phyloP scores from a whole-genome alignment of 2,888 invertebrate species.

The Nymphalis urticae region DNA sequence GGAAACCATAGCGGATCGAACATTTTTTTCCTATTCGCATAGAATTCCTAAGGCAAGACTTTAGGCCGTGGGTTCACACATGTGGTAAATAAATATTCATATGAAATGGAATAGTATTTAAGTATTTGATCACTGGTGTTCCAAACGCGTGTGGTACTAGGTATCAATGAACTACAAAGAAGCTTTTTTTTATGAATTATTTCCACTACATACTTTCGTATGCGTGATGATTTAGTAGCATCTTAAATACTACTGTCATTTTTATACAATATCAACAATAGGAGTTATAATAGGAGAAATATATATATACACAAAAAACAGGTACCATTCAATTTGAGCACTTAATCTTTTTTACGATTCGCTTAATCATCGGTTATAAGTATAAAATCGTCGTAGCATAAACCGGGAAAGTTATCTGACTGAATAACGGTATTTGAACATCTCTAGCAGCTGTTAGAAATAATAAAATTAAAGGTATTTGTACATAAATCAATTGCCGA shows the following conservation, averaged over 20 bases:
- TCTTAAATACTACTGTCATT: no score
- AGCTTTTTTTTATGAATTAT: neutral
- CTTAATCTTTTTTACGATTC: slow-evolving; percentile 24
- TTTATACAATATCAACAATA: neutral
- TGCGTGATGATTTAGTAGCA: no score
- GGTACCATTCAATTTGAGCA: slow-evolving; percentile 19
- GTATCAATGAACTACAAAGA: neutral
- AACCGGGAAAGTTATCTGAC: slow-evolving; percentile 28
- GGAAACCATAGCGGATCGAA: slow-evolving; percentile 26
- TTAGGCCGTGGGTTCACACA: slow-evolving; percentile 16
- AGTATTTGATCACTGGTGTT: slow-evolving; percentile 11
- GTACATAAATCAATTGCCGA: slow-evolving; percentile 13
- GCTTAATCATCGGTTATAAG: slow-evolving; percentile 30
- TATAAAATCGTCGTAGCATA: slow-evolving; percentile 9
- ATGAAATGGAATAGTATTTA: slow-evolving; percentile 9
- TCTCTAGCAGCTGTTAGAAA: slow-evolving; percentile 20
- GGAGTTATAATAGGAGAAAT: neutral
- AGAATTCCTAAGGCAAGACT: slow-evolving; percentile 15
- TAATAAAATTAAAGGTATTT: slow-evolving; percentile 12
- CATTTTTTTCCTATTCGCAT: slow-evolving; percentile 17
- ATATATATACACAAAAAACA: neutral
- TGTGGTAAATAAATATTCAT: slow-evolving; percentile 14
- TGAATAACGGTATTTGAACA: slow-evolving; percentile 28
- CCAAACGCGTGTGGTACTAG: slow-evolving; percentile 15
- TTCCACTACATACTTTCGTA: neutral